Evolutionary conservation across 2,888 invertebrate genomes (phyloP).

Genomic region (Harpagoxenus sublaevis): DNA sequence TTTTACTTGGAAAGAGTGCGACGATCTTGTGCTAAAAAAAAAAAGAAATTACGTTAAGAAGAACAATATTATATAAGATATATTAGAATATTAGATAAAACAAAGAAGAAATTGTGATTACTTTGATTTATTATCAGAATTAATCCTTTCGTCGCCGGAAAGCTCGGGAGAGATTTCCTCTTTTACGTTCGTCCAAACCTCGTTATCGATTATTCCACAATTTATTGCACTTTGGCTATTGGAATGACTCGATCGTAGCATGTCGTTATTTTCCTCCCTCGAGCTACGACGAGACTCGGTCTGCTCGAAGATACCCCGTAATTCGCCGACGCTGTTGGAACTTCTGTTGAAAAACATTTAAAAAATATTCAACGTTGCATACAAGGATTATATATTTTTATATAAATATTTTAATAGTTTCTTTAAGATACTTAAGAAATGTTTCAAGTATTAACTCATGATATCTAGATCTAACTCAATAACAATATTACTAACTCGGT

Average conservation of each 20-base stretch:
- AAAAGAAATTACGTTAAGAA: slow-evolving; percentile 13
- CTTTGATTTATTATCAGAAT: slow-evolving; percentile 21
- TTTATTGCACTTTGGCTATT: slow-evolving; percentile 30
- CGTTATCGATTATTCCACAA: background rate
- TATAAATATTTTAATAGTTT: background rate
- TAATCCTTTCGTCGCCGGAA: background rate
- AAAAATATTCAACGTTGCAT: background rate
- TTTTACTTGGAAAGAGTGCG: slow-evolving; percentile 57
- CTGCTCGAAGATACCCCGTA: slow-evolving; percentile 82
- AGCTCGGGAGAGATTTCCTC: slow-evolving; percentile 40
- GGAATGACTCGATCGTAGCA: slow-evolving; percentile 65
- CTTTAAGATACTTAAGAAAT: background rate
- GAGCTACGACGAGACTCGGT: slow-evolving; percentile 80
- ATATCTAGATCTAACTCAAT: background rate
- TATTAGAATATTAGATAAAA: background rate
- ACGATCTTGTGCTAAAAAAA: slow-evolving; percentile 57
- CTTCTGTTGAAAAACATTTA: slow-evolving; percentile 70
- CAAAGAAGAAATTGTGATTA: slow-evolving; percentile 6
- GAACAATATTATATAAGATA: background rate
- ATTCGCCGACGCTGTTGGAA: slow-evolving; percentile 79
- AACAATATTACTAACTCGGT: slow-evolving; percentile 79
- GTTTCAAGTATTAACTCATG: background rate
- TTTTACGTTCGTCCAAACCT: slow-evolving; percentile 13
- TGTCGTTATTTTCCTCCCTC: slow-evolving; percentile 82
- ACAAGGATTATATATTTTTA: background rate